Percentiles rank a stretch among this genome's conserved stretches.
Evolutionary conservation across 2,797 vertebrate species (phyloP).

Genomic region (Halcyon smyrnensis): DNA sequence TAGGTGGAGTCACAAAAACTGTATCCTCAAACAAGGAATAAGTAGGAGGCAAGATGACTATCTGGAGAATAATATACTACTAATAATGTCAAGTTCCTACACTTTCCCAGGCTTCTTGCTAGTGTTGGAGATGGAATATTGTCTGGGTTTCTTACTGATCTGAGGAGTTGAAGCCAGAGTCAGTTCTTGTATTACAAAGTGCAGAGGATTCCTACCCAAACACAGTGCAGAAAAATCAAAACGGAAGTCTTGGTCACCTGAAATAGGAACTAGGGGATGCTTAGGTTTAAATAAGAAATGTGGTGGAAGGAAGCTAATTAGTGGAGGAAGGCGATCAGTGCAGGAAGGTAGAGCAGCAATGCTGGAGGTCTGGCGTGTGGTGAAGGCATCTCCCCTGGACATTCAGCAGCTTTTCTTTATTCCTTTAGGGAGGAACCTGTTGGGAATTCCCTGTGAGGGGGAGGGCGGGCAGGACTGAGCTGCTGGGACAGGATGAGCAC

Average conservation of each 20-base stretch:
- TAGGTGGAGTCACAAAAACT: not conserved
- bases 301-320: not conserved
- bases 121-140: not conserved
- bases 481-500: not conserved
- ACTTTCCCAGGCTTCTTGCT: not conserved
- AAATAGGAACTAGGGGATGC: not conserved
- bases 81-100: not conserved
- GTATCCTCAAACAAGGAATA: not conserved
- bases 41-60: not conserved
- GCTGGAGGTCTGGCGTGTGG: not conserved
- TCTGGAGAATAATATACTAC: not conserved
- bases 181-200: not conserved
- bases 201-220: not conserved
- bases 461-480: not conserved
- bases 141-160: not conserved
- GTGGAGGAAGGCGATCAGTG: not conserved
- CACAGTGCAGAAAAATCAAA: not conserved
- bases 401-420: no score
- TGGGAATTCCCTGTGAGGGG: no score
- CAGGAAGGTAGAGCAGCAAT: not conserved
- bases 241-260: not conserved
- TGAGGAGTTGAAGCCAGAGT: not conserved
- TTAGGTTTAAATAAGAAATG: not conserved
- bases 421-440: no score
- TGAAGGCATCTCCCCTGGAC: not conserved